Percentiles rank a stretch among this genome's conserved stretches.
Conservation (phyloP, 2,888 invertebrate species). For the Parapristionchus giblindavisi region DNA sequence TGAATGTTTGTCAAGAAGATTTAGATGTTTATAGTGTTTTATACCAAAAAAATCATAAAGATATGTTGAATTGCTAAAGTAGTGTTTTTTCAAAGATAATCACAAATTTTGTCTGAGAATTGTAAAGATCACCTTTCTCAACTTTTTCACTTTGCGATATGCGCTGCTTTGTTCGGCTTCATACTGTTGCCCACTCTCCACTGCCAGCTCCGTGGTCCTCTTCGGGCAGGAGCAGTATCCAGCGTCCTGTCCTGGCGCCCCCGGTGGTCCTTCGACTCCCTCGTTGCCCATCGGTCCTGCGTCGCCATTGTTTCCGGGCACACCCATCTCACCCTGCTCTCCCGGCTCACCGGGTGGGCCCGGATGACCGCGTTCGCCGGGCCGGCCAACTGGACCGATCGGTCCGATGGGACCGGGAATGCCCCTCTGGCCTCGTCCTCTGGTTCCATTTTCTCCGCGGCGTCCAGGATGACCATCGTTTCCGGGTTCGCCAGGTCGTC, state of each 20-base stretch:
- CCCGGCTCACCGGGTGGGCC: constrained; percentile 58
- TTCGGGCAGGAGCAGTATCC: constrained; percentile 51
- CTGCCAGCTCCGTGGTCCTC: constrained; percentile 42
- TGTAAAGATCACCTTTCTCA: too few species aligned
- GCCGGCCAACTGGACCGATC: constrained; percentile 44
- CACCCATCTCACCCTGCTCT: constrained; percentile 51
- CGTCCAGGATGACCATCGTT: constrained; percentile 24
- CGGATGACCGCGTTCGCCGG: constrained; percentile 46
- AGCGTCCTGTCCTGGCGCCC: constrained; percentile 47
- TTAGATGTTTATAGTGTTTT: too few species aligned
- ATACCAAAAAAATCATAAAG: too few species aligned
- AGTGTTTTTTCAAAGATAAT: too few species aligned
- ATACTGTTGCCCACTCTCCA: too few species aligned
- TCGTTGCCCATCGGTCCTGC: constrained; percentile 48
- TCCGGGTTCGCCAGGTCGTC: constrained; percentile 41
- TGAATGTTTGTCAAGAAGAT: too few species aligned
- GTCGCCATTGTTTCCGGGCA: constrained; percentile 48
- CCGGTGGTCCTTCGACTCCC: constrained; percentile 49
- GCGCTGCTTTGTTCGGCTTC: neutral
- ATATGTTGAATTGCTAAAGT: too few species aligned
- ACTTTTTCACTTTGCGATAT: too few species aligned
- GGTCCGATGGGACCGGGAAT: constrained; percentile 33
- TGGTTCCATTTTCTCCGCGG: constrained; percentile 27
- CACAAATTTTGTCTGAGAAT: too few species aligned
- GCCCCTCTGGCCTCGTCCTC: constrained; percentile 19